Base-by-base conservation (phyloP, 2,888 invertebrate genomes). In the Argyra leucocephala region DNA sequence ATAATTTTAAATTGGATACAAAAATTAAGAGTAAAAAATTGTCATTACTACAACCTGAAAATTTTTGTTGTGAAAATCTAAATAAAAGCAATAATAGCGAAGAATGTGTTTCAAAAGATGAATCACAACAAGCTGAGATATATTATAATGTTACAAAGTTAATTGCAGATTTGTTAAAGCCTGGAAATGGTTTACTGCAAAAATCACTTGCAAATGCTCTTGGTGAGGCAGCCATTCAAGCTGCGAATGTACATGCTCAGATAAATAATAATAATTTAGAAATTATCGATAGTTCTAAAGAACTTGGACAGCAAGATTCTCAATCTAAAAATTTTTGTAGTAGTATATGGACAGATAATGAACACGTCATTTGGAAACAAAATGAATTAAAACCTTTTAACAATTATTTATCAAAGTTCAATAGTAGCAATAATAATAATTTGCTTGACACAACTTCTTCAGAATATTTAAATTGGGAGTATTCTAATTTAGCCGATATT, bases 121-220 rank as follows among this genome's bases (percentile, higher is more conserved):
- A 70, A 31, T 67, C 68, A 23, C 69, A 69, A 31, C 65, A 66
- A 59, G 67, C 69, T 24, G 70, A 71, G 31, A 68, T 75, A 61
- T 68, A 74, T 60, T 73, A 73, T 64, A 74, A 74, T 67, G 72
- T 76, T 4, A 76, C 73, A 65, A 74, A 73, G 64, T 69, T 76
- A 10, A 76, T 76, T 66, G 73, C 74, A 12, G 75, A 76, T 70
- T 68, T 76, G 31, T 68, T 76, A 58, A 72, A 72, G 60, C 73
- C 74, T 4, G 75, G 76, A 65, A 75, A 72, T 65, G 72, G 71
- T n/a, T n/a, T n/a, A n/a, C n/a, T n/a, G n/a, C n/a, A n/a, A n/a
- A 70, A 72, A 66, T 68, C 69, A n/a, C 63, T 73, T 24, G 72
- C 69, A 3, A 69, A 71, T 60, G 72, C 68, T 24, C 68, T 68